phyloP scores from a whole-genome alignment of 2,797 vertebrate genomes.

The Spinus olivaceus region DNA sequence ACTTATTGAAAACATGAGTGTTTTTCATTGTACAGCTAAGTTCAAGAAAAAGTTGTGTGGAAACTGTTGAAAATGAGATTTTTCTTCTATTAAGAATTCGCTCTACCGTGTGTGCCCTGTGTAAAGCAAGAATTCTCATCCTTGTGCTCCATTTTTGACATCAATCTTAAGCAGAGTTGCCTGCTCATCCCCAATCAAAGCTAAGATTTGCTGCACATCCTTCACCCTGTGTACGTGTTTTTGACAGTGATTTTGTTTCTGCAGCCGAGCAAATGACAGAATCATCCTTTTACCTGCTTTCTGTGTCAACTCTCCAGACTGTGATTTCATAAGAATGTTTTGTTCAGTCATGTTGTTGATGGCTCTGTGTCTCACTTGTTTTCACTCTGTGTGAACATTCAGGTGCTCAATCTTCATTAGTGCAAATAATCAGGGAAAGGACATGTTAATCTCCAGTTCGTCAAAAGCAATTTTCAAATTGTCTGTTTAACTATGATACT shows the following conservation, averaged over 20 bases:
- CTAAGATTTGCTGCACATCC: not conserved
- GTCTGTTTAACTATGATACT: not conserved
- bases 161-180: not conserved
- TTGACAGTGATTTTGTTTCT: constrained; percentile 13
- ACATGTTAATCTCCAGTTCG: constrained; percentile 31
- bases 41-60: not conserved
- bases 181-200: not conserved
- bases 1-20: not conserved
- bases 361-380: not conserved
- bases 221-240: not conserved
- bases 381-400: not conserved
- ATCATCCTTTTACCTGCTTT: not conserved
- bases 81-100: not conserved
- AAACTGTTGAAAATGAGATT: not conserved
- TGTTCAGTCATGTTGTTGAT: not conserved
- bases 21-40: not conserved
- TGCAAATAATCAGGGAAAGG: constrained; percentile 17
- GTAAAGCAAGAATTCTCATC: not conserved
- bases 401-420: constrained; percentile 37
- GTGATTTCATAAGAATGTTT: not conserved
- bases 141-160: not conserved
- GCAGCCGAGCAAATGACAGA: not conserved
- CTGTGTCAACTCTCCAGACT: not conserved
- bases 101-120: not conserved
- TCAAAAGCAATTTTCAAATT: constrained; percentile 46